Conservation (phyloP, 2,113 vertebrate species). For the Rhabdornis inornatus region DNA sequence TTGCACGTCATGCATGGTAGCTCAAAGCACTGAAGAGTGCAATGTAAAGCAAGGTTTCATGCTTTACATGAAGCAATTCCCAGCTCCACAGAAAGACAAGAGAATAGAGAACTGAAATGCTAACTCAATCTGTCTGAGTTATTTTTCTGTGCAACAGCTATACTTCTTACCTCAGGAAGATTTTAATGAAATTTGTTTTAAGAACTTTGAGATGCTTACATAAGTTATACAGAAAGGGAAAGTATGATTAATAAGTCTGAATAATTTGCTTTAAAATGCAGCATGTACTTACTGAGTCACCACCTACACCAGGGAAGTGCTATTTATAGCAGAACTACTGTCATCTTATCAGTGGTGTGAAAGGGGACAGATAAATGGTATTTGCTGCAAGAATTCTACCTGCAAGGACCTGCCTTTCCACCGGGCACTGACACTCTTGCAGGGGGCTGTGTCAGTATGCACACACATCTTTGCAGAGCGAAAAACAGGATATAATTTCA, state of each 20-base stretch:
- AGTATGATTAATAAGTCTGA: neutral
- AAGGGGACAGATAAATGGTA: neutral
- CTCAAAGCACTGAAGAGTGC: neutral
- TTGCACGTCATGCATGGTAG: neutral
- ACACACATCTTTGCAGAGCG: neutral
- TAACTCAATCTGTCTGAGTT: neutral
- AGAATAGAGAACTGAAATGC: neutral
- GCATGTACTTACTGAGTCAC: neutral
- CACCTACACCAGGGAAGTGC: neutral
- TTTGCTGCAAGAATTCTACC: neutral
- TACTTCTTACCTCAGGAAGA: neutral
- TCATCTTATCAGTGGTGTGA: neutral
- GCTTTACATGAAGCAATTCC: neutral
- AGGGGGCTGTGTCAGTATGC: neutral
- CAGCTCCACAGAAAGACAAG: neutral
- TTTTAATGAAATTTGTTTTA: neutral
- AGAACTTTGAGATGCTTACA: neutral
- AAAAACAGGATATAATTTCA: neutral
- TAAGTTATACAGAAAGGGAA: neutral
- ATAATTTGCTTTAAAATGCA: slow-evolving; percentile 37
- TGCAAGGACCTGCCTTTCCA: neutral
- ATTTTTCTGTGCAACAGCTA: neutral
- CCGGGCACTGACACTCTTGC: neutral
- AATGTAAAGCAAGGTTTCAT: neutral
- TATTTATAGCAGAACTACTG: neutral